Conservation (phyloP, 2,888 invertebrate species). For the Pardosa pseudoannulata region DNA sequence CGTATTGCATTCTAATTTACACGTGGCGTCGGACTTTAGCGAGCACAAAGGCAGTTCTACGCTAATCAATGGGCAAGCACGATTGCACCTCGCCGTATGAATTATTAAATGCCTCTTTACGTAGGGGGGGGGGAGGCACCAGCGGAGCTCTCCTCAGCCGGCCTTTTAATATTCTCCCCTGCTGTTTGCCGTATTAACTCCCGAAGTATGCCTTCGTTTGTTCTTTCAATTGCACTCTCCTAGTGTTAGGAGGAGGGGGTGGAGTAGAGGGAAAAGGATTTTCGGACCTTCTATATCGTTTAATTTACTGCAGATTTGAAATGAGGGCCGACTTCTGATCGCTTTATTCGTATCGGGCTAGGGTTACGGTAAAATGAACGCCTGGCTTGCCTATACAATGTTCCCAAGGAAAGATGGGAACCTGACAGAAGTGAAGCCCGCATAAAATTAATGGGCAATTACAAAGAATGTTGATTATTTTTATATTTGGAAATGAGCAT, state of each 20-base stretch:
- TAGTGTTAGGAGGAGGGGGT: background rate
- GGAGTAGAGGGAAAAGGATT: no score
- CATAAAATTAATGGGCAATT: no score
- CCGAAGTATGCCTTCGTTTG: background rate
- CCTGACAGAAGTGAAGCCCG: no score
- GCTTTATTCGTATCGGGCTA: no score
- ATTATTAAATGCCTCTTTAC: conserved; percentile 56
- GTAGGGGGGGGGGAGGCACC: conserved; percentile 13
- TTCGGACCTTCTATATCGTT: background rate
- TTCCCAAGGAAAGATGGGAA: no score
- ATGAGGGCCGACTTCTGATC: background rate
- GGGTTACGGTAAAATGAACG: no score
- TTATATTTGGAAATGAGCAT: no score
- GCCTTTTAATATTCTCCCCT: conserved; percentile 23
- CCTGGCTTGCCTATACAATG: no score
- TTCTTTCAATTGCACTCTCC: background rate
- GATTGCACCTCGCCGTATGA: conserved; percentile 52
- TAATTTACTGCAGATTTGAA: background rate
- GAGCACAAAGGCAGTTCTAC: background rate
- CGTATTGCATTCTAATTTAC: background rate
- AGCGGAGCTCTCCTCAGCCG: background rate
- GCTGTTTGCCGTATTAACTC: background rate
- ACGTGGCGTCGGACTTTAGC: background rate
- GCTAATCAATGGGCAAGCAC: conserved; percentile 7
- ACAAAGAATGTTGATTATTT: no score